phyloP scores from a whole-genome alignment of 2,888 invertebrate species.

The Drosophila pegasa region DNA sequence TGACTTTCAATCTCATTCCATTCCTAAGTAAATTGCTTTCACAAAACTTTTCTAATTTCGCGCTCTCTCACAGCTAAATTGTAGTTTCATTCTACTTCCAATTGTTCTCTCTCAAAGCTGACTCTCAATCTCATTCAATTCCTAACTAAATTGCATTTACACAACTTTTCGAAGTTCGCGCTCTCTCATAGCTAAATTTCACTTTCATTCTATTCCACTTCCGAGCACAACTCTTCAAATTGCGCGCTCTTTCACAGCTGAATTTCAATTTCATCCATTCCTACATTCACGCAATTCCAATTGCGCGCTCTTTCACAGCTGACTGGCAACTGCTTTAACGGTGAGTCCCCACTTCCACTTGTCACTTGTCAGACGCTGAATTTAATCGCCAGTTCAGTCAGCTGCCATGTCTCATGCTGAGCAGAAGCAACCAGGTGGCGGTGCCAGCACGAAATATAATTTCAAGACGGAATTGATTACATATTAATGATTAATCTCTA shows the following conservation, averaged over 20 bases:
- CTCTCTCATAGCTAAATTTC: not conserved
- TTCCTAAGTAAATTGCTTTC: too few relatives aligned
- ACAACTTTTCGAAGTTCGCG: too few relatives aligned
- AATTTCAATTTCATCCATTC: not conserved
- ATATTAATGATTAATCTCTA: too few relatives aligned
- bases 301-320: not conserved
- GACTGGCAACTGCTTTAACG: not conserved
- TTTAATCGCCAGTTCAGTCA: not conserved
- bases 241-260: constrained; percentile 1
- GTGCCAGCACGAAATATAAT: not conserved
- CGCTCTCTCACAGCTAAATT: too few relatives aligned
- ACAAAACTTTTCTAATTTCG: too few relatives aligned
- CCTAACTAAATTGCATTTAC: too few relatives aligned
- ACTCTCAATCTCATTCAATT: not conserved
- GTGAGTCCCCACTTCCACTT: not conserved
- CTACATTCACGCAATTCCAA: not conserved
- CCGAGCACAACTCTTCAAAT: not conserved
- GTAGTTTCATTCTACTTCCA: too few relatives aligned
- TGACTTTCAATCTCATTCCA: too few relatives aligned
- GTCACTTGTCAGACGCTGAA: too few relatives aligned
- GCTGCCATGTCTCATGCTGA: not conserved
- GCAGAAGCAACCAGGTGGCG: not conserved
- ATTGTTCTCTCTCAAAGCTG: not conserved
- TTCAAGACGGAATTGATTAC: constrained; percentile 9
- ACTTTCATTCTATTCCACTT: not conserved